phyloP scores from a whole-genome alignment of 2,888 invertebrate species.

The Bombyx huttoni region DNA sequence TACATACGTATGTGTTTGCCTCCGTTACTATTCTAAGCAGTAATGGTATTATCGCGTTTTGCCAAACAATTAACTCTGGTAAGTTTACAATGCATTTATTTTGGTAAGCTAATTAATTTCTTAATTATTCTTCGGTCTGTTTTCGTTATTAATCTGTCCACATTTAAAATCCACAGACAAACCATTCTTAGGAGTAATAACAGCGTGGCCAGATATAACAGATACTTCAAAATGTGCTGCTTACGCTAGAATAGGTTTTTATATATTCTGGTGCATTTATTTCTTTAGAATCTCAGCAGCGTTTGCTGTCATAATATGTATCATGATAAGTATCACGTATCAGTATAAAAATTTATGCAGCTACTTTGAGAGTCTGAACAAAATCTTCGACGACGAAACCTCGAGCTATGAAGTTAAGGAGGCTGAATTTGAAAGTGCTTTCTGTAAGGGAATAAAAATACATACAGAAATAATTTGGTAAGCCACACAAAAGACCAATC shows the following conservation, averaged over 20 bases:
- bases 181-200: conserved; percentile 18
- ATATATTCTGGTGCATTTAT: conserved; percentile 22
- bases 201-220: conserved; percentile 21
- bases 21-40: conserved; percentile 6
- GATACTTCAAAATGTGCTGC: conserved; percentile 13
- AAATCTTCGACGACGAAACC: conserved; percentile 13
- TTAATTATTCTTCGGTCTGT: too few relatives aligned
- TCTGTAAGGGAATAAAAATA: conserved; percentile 22
- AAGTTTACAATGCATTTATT: background rate
- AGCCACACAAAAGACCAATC: too few relatives aligned
- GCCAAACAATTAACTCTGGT: conserved; percentile 3
- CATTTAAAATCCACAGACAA: background rate
- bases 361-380: conserved; percentile 20
- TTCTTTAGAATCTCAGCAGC: conserved; percentile 9
- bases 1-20: conserved; percentile 6
- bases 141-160: too few relatives aligned
- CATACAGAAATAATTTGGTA: conserved; percentile 24
- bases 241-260: conserved; percentile 12
- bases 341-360: conserved; percentile 22
- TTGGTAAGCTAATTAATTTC: background rate
- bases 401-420: conserved; percentile 14
- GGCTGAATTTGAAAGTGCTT: conserved; percentile 15
- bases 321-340: conserved; percentile 17
- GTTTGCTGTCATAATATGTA: conserved; percentile 12
- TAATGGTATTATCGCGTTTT: conserved; percentile 8